Conservation (phyloP, 2,888 invertebrate species). For the Tyria jacobaeae region DNA sequence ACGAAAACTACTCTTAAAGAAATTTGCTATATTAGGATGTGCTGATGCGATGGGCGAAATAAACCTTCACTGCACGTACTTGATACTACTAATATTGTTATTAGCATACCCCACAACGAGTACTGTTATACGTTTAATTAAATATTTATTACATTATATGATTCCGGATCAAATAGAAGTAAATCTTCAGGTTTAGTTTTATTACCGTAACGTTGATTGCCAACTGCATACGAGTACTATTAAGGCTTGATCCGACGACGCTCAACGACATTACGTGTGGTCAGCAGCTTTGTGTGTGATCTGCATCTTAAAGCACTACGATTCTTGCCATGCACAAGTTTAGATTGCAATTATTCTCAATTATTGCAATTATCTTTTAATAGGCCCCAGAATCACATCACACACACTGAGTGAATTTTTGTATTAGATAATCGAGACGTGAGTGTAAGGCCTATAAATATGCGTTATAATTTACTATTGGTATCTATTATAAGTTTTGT, state of each 20-base stretch:
- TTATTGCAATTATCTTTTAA: no score
- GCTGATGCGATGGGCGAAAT: no score
- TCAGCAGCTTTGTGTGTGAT: not conserved
- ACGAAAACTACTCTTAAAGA: no score
- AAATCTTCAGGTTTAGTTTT: slow-evolving; percentile 8
- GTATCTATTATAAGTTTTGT: no score
- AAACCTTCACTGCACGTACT: no score
- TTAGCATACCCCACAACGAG: slow-evolving; percentile 22
- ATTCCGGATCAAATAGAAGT: slow-evolving; percentile 17
- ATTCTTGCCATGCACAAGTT: not conserved
- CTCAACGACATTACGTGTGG: slow-evolving; percentile 9
- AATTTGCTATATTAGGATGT: no score
- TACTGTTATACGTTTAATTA: slow-evolving; percentile 26
- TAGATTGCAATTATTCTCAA: not conserved
- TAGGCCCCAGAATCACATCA: not conserved
- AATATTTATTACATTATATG: slow-evolving; percentile 21
- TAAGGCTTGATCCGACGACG: slow-evolving; percentile 5
- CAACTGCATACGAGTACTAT: not conserved
- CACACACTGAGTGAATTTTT: not conserved
- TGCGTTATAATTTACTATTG: not conserved
- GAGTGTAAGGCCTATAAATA: not conserved
- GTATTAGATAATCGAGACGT: not conserved
- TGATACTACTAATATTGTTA: slow-evolving; percentile 42
- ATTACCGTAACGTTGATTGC: slow-evolving; percentile 7
- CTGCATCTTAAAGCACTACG: not conserved